Evolutionary conservation across 2,888 invertebrate genomes (phyloP).

Genomic region (Ommatoiulus sabulosus): DNA sequence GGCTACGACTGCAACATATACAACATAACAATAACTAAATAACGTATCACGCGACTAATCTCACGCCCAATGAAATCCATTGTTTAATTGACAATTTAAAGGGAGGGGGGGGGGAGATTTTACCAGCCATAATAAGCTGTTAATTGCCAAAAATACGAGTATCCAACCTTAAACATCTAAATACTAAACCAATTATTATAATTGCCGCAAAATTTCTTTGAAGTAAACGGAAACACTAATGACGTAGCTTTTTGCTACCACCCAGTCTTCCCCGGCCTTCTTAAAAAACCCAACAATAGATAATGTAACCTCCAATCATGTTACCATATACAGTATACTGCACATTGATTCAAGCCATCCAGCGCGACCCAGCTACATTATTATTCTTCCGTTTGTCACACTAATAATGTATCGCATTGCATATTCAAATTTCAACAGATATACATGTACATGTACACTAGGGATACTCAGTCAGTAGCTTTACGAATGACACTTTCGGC

Average conservation of each 20-base stretch:
- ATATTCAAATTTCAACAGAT: too few species aligned
- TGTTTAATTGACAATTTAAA: background rate
- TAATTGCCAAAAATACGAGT: background rate
- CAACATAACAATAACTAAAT: background rate
- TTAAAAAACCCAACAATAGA: background rate
- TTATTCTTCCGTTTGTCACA: too few species aligned
- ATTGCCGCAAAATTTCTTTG: background rate
- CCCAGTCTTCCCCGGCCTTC: background rate
- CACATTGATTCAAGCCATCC: too few species aligned
- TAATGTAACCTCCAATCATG: background rate
- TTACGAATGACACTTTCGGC: too few species aligned
- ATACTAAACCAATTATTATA: constrained; percentile 10
- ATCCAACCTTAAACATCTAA: background rate
- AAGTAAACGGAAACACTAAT: constrained; percentile 1
- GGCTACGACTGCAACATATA: background rate
- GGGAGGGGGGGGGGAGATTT: background rate
- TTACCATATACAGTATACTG: background rate
- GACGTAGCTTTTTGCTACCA: background rate
- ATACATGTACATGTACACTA: too few species aligned
- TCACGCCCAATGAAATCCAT: background rate
- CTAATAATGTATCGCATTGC: too few species aligned
- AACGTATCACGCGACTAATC: background rate
- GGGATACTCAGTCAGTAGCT: too few species aligned
- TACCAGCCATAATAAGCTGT: background rate
- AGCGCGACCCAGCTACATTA: too few species aligned